These are phyloP conservation scores for Drosophila borealis DNA, from an alignment of 2,888 invertebrate genomes.

Conservation along the genomic window DNA sequence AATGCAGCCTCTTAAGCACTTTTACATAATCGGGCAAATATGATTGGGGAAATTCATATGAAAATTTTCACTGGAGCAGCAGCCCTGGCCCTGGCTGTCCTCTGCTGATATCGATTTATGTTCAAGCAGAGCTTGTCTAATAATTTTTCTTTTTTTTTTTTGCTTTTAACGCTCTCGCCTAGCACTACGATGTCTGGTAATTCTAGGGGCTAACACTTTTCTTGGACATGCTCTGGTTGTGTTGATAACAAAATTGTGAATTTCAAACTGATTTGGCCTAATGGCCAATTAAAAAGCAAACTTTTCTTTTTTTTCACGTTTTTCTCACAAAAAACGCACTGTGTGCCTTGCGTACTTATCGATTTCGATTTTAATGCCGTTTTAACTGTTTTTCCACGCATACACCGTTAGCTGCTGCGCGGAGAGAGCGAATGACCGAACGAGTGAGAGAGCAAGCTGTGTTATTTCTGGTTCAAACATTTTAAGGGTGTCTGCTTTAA, in stretches of 20 bases:
- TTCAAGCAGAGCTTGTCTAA: slow-evolving; percentile 4
- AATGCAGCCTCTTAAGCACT: slow-evolving; percentile 12
- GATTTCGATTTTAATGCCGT: slow-evolving; percentile 76
- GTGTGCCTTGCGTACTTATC: slow-evolving; percentile 74
- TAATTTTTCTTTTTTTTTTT: background rate
- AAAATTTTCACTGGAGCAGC: slow-evolving; percentile 39
- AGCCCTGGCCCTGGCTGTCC: slow-evolving; percentile 24
- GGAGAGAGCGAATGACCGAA: slow-evolving; percentile 11
- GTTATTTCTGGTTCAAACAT: slow-evolving; percentile 3
- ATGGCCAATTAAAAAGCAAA: slow-evolving; percentile 33
- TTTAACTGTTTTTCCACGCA: slow-evolving; percentile 50
- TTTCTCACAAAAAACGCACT: slow-evolving; percentile 30
- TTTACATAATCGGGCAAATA: slow-evolving; percentile 42
- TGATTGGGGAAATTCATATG: slow-evolving; percentile 16
- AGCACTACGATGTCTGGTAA: slow-evolving; percentile 26
- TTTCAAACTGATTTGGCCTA: slow-evolving; percentile 32
- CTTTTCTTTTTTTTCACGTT: slow-evolving; percentile 35
- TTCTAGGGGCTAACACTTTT: slow-evolving; percentile 82
- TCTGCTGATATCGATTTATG: slow-evolving; percentile 49
- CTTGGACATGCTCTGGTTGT: slow-evolving; percentile 77
- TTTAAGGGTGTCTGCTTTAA: slow-evolving; percentile 32
- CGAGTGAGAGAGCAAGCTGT: background rate
- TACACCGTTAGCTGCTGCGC: slow-evolving; percentile 55
- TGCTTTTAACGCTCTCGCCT: background rate
- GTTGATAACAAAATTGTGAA: slow-evolving; percentile 32